Evolutionary conservation across 2,888 invertebrate species (phyloP).

Genomic region (Corbicula japonica): DNA sequence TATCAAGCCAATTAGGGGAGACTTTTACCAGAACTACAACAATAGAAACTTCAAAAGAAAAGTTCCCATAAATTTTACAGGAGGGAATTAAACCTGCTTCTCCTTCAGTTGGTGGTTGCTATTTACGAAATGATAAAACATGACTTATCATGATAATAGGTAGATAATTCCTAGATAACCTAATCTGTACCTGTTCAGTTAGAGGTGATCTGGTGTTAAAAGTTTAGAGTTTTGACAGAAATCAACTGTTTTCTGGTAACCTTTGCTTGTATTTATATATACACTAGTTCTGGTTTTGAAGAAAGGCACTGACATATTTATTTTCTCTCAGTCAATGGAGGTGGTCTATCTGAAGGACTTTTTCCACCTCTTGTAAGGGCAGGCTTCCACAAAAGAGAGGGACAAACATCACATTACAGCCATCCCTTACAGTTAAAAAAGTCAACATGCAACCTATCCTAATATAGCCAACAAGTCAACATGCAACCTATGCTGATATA

Average conservation of each 20-base stretch:
- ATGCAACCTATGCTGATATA: no score
- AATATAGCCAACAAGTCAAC: no score
- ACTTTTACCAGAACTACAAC: conserved; percentile 25
- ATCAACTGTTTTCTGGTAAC: conserved; percentile 13
- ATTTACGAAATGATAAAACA: conserved; percentile 36
- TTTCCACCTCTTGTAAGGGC: no score
- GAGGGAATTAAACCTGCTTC: conserved; percentile 2
- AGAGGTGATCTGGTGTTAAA: conserved; percentile 15
- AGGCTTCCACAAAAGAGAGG: no score
- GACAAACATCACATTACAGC: no score
- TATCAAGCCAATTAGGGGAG: conserved; percentile 32
- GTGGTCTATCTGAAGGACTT: no score
- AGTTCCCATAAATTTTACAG: conserved; percentile 16
- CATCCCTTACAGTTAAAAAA: no score
- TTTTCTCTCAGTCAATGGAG: no score
- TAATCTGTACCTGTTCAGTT: conserved; percentile 28
- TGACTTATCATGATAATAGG: conserved; percentile 34
- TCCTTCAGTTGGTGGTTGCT: background rate
- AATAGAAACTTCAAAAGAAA: conserved; percentile 30
- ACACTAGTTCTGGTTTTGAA: background rate
- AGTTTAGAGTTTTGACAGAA: conserved; percentile 21
- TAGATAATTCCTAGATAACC: conserved; percentile 26
- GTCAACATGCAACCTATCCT: no score
- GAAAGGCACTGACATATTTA: no score
- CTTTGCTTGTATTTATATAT: background rate